phyloP scores from a whole-genome alignment of 35 echinoderm and acorn worm species.

The Lytechinus pictus region DNA sequence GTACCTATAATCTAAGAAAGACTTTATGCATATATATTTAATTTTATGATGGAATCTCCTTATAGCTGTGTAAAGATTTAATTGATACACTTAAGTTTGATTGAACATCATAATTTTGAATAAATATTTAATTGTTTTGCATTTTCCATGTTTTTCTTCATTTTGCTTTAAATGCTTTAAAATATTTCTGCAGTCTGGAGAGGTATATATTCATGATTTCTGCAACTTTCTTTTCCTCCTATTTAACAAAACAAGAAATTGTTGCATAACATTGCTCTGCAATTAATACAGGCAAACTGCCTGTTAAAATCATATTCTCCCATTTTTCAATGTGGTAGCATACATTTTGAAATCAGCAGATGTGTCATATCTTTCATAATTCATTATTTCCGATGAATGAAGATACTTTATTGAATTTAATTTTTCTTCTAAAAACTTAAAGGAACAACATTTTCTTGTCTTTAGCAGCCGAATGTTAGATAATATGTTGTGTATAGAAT shows the following conservation, averaged over 20 bases:
- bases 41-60: neutral
- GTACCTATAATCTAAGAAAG: too few relatives aligned
- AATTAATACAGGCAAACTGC: neutral
- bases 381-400: neutral
- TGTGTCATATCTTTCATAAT: neutral
- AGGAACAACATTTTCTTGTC: neutral
- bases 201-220: conserved; percentile 38
- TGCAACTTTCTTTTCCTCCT: neutral
- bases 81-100: neutral
- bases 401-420: neutral
- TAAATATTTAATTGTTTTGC: neutral
- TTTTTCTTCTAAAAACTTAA: neutral
- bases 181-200: conserved; percentile 36
- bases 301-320: neutral
- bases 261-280: neutral
- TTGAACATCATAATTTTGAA: neutral
- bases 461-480: too few relatives aligned
- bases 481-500: too few relatives aligned
- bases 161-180: conserved; percentile 35
- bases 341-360: neutral
- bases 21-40: too few relatives aligned
- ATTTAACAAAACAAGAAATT: neutral
- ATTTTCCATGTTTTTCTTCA: neutral
- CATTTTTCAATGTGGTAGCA: neutral
- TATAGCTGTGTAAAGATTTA: neutral